phyloP scores from a whole-genome alignment of 1,140 invertebrate genomes.

The Neoseiulus cucumeris region DNA sequence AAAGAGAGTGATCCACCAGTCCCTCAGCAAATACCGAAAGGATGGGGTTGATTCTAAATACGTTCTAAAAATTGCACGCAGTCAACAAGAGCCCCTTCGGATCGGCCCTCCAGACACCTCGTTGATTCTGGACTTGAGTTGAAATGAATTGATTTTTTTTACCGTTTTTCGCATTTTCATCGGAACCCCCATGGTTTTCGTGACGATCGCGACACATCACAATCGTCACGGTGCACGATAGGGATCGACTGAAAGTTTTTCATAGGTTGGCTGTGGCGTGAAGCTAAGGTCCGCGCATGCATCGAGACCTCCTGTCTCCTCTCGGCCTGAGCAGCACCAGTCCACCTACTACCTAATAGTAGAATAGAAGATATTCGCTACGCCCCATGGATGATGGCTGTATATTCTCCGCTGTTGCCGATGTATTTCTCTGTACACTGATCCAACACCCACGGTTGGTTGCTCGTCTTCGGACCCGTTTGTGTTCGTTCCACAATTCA shows the following conservation, averaged over 20 bases:
- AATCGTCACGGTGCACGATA: neutral
- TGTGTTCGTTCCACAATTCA: neutral
- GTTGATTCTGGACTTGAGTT: neutral
- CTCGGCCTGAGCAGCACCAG: too few relatives aligned
- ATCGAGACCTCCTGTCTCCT: too few relatives aligned
- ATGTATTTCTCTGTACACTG: too few relatives aligned
- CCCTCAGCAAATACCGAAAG: neutral
- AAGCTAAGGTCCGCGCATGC: too few relatives aligned
- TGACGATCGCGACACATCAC: neutral
- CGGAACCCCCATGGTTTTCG: neutral
- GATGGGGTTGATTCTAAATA: neutral
- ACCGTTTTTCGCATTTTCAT: neutral
- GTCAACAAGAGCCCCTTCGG: slow-evolving; percentile 3
- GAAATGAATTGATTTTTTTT: neutral
- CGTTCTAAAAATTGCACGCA: neutral
- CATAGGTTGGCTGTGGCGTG: too few relatives aligned
- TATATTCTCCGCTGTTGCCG: too few relatives aligned
- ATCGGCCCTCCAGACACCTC: slow-evolving; percentile 8
- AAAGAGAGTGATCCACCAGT: neutral
- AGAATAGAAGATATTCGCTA: too few relatives aligned
- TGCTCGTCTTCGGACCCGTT: neutral
- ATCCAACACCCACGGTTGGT: neutral
- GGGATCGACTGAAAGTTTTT: too few relatives aligned
- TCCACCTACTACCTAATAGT: too few relatives aligned
- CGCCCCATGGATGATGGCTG: too few relatives aligned